Evolutionary conservation across 2,888 invertebrate genomes (phyloP), one percentile per base, ranked within the genome.

Genomic region (Drosophila barbarae): DNA sequence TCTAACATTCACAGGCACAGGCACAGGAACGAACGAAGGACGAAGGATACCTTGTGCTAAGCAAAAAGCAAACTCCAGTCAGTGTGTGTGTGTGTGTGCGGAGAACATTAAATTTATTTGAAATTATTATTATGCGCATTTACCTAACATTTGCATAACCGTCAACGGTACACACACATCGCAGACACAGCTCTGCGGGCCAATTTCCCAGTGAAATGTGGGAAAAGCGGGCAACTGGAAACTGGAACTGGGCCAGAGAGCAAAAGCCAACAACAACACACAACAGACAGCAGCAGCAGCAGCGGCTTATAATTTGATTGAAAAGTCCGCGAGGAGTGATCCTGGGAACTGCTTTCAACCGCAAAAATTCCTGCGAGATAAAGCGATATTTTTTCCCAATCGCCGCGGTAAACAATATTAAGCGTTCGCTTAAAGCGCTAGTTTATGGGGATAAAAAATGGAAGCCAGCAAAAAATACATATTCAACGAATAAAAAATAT

Each of bases 121-220:
- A 73, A 70, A 70, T 70, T 70, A 70, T 69, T 70, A 70, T 70
- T 70, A 70, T 70, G 70, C 70, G 71, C 70, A 70, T 70, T 70
- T 70, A 71, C 70, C 70, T 70, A 69, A 71, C 58, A 70, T 70
- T 70, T 70, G 70, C 70, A 70, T 70, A 70, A 70, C 70, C 66
- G 68, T 68, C 69, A 68, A 51, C 67, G 66, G 39, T 38, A 13
- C 44, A 39, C 59, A 21, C 49, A 52, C 30, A 13, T 12, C n/a
- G n/a, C n/a, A 42, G 28, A 15, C 42, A 26, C 41, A 46, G 12
- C 67, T 61, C 51, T 34, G 46, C 21, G 35, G 68, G 66, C 66
- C 69, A 67, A 67, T 67, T 67, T 67, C 50, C 58, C 30, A 51
- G 49, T 30, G 32, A 66, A 66, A 36, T 60, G 59, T 30, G 60